Conservation (phyloP, 2,888 invertebrate species). For the Stenotaenia linearis region DNA sequence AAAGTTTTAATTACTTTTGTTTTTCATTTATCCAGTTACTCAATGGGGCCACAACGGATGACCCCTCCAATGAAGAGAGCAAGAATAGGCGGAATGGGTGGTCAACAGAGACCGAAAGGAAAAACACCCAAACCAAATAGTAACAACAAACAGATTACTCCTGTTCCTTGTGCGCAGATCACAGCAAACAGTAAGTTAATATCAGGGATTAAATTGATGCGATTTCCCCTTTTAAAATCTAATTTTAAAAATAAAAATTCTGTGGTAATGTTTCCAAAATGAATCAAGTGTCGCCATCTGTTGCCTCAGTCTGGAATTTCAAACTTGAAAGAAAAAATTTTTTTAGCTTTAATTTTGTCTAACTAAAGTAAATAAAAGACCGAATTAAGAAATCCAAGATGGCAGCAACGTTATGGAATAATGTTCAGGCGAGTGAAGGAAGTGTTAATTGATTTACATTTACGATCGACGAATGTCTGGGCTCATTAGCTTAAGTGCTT, state of each 20-base stretch:
- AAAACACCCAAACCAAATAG: constrained; percentile 43
- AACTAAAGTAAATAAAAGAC: background rate
- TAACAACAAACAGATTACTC: constrained; percentile 43
- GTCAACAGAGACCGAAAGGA: constrained; percentile 38
- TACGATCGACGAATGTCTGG: background rate
- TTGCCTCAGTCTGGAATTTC: background rate
- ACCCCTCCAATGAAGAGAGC: constrained; percentile 59
- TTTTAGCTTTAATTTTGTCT: background rate
- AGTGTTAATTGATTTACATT: background rate
- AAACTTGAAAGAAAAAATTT: background rate
- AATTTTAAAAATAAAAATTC: no score
- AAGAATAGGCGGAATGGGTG: constrained; percentile 46
- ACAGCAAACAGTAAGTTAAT: constrained; percentile 63
- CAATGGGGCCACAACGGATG: constrained; percentile 46
- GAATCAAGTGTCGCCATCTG: background rate
- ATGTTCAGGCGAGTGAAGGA: background rate
- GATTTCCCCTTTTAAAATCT: no score
- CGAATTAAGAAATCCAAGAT: background rate
- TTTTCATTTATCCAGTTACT: constrained; percentile 31
- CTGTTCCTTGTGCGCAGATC: constrained; percentile 55
- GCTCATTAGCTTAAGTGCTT: background rate
- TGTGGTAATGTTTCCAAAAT: background rate
- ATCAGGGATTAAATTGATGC: background rate
- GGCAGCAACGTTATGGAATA: background rate
- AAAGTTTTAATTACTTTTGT: background rate